A percentile compares a stretch with the other conserved stretches of the same genome.
Evolutionary conservation across 2,113 vertebrate genomes (phyloP).

Genomic region (Sapajus apella): DNA sequence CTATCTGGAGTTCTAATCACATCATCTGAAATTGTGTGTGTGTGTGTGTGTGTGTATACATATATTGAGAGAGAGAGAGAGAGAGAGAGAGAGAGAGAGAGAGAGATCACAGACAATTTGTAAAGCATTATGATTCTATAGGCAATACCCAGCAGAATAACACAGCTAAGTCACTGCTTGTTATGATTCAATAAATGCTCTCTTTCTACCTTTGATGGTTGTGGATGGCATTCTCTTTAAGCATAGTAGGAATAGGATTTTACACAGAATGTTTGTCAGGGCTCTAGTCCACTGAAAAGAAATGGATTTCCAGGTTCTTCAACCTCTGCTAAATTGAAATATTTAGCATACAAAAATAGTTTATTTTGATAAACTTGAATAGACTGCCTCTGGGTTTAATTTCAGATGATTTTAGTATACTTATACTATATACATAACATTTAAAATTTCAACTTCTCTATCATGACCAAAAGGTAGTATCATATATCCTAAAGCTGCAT

Average conservation of each 20-base stretch:
- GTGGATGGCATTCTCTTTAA: neutral
- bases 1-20: too few relatives aligned
- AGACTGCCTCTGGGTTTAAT: neutral
- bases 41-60: too few relatives aligned
- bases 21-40: too few relatives aligned
- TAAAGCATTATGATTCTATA: neutral
- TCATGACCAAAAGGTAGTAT: neutral
- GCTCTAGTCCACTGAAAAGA: neutral
- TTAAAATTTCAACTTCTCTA: neutral
- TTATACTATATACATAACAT: neutral
- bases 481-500: neutral
- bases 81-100: too few relatives aligned
- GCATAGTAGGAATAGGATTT: neutral
- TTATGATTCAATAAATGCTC: accelerated
- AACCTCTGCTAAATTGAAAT: neutral
- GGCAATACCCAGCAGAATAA: neutral
- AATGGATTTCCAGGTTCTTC: neutral
- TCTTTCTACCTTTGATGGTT: neutral
- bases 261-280: neutral
- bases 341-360: neutral
- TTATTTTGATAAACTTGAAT: neutral
- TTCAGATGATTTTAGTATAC: neutral
- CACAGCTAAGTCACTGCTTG: neutral
- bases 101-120: neutral
- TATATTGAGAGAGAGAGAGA: too few relatives aligned